phyloP scores from a whole-genome alignment of 2,113 vertebrate genomes.

The Pelvicachromis taeniatus region DNA sequence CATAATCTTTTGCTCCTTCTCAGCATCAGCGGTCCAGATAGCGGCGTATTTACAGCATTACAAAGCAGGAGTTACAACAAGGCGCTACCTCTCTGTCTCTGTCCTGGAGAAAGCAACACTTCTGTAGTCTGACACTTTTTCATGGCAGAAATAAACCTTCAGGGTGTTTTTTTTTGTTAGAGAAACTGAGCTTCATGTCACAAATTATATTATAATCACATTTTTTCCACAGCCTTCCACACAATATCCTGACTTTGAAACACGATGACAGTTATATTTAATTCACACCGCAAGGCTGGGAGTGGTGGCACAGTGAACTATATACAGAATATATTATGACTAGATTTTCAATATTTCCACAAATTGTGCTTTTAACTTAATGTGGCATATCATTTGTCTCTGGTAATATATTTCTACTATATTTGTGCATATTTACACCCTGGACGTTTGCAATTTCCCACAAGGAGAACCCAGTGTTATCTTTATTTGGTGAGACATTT shows the following conservation, averaged over 20 bases:
- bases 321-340: background rate
- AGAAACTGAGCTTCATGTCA: background rate
- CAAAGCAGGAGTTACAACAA: background rate
- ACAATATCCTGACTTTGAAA: background rate
- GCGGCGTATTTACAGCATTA: slow-evolving; percentile 1
- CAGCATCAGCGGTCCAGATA: slow-evolving; percentile 13
- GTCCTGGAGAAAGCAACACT: background rate
- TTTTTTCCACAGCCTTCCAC: background rate
- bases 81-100: background rate
- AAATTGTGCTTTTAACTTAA: background rate
- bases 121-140: background rate
- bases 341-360: background rate
- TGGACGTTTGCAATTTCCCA: background rate
- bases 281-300: background rate
- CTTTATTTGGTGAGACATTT: background rate
- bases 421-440: background rate
- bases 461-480: background rate
- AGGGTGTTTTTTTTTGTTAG: background rate
- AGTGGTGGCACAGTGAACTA: background rate
- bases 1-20: slow-evolving; percentile 34
- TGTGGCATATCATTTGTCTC: background rate
- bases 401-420: background rate
- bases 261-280: background rate
- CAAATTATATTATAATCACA: background rate
- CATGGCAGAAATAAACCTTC: background rate